Percentiles rank a stretch among this genome's conserved stretches.
Conservation (phyloP, 2,888 invertebrate genomes). For the Ectemnius lituratus region DNA sequence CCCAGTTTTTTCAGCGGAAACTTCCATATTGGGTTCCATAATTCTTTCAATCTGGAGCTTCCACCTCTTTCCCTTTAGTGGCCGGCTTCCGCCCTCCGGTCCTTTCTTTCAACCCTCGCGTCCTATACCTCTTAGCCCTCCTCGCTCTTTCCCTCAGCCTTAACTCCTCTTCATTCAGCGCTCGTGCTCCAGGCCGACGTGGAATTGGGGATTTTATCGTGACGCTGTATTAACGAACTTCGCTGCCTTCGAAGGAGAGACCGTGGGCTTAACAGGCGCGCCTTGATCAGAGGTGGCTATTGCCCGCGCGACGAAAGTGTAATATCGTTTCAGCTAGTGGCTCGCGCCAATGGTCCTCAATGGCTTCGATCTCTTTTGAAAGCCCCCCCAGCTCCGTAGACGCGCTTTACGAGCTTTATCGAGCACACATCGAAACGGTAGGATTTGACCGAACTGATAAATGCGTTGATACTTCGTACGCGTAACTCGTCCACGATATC, state of each 20-base stretch:
- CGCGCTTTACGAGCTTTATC: conserved; percentile 43
- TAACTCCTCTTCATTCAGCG: conserved; percentile 22
- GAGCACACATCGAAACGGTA: conserved; percentile 20
- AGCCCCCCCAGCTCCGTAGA: conserved; percentile 12
- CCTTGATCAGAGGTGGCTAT: conserved; percentile 53
- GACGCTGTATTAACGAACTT: conserved; percentile 64
- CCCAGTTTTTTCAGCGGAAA: conserved; percentile 37
- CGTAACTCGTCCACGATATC: conserved; percentile 20
- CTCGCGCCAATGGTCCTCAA: conserved; percentile 53
- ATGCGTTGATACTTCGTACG: conserved; percentile 19
- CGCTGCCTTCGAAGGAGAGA: conserved; percentile 45
- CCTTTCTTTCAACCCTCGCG: conserved; percentile 20
- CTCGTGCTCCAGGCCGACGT: conserved; percentile 37
- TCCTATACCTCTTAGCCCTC: conserved; percentile 33
- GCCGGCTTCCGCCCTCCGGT: conserved; percentile 19
- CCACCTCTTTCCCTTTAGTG: conserved; percentile 10
- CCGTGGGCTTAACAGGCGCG: conserved; percentile 58
- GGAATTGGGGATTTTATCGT: conserved; percentile 63
- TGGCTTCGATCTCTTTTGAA: conserved; percentile 38
- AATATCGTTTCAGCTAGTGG: conserved; percentile 56
- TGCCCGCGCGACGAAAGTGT: conserved; percentile 53
- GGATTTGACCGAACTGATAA: conserved; percentile 15
- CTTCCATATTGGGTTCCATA: conserved; percentile 50
- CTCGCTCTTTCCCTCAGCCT: conserved; percentile 17
- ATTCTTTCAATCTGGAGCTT: conserved; percentile 53